phyloP scores from a whole-genome alignment of 2,888 invertebrate genomes.

The Podotricha telesiphe region DNA sequence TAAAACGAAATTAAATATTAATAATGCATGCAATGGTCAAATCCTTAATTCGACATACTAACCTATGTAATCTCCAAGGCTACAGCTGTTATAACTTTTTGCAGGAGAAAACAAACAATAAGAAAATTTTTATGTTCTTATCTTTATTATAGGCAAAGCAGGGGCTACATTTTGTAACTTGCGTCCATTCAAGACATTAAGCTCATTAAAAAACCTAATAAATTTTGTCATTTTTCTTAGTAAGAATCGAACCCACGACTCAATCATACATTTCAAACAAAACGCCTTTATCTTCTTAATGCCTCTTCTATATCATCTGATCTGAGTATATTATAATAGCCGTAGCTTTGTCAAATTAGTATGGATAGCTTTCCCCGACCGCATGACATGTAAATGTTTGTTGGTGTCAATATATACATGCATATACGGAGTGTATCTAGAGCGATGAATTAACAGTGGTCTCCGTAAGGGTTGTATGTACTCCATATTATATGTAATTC shows the following conservation, averaged over 20 bases:
- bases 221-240: not conserved
- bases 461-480: no score
- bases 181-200: no score
- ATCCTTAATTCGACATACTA: no score
- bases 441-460: no score
- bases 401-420: not conserved
- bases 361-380: conserved; percentile 27
- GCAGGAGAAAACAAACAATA: no score
- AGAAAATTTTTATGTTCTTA: no score
- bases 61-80: no score
- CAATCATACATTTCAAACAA: not conserved
- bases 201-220: not conserved
- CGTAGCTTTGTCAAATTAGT: conserved; percentile 24
- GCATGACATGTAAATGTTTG: conserved; percentile 23
- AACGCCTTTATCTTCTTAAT: not conserved
- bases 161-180: no score
- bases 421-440: not conserved
- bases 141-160: not conserved
- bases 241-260: not conserved
- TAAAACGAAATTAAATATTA: no score
- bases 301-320: not conserved
- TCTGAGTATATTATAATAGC: conserved; percentile 12
- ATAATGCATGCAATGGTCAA: no score
- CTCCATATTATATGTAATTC: no score
- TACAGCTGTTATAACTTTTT: no score